Base-by-base conservation (phyloP, 2,888 invertebrate genomes). In the Dexiosoma caninum region DNA sequence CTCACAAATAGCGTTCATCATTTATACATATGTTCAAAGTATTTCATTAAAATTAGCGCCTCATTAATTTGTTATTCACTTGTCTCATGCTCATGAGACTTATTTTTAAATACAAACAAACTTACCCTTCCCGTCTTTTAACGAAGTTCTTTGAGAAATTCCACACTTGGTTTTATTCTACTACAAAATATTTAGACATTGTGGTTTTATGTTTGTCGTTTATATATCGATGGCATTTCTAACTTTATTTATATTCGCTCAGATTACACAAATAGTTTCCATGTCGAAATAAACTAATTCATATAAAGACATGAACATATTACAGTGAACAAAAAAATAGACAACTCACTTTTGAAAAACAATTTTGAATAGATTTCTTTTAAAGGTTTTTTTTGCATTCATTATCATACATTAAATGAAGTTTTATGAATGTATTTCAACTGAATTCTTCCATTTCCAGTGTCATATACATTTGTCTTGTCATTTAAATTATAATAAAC, bases 391-490 rank as follows among this genome's bases (percentile, higher is more conserved):
- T 2, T 27, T 42, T 5, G 4, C 19, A 37, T 51, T 35, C 7
- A 42, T 19, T 62, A 21, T 10, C 3, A 32, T n/a, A 19, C 37
- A n/a, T 44, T 62, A 40, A 32, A 69, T 16, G 19, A 7, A 35
- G 10, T 9, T 35, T 10, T 3, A n/a, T n/a, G n/a, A n/a, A 53
- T 44, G 32, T 8, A 14, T 35, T 46, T 53, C 9, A 30, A 64
- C 19, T 23, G 23, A 9, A 14, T 14, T 19, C 42, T 57, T 5
- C 27, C 8, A 49, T 51, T 75, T 75, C 51, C 51, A 67, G 32
- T 60, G 40, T n/a, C 40, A 75, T 35, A 67, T 37, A 23, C 69
- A 70, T 77, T 69, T 70, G 37, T 69, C 44, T 59, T 51, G 49
- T 67, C 66, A 72, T 59, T 59, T 60, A 55, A 74, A 74, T 46